Percentiles rank a stretch among this genome's conserved stretches.
These are phyloP conservation scores for Menura novaehollandiae DNA, from an alignment of 2,113 vertebrate species.

Conservation along the genomic window DNA sequence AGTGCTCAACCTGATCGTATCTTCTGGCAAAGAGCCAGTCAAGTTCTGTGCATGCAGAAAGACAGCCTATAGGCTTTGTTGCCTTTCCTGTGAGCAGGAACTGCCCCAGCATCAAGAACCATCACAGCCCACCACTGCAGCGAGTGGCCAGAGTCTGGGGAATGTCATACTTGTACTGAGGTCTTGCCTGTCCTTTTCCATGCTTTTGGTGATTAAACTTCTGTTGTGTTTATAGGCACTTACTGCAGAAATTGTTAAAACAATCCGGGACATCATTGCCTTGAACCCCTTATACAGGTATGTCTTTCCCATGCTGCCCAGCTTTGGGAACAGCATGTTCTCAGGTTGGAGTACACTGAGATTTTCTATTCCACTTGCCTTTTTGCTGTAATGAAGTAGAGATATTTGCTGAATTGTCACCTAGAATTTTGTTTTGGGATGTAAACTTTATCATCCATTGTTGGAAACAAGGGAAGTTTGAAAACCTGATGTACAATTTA, in stretches of 20 bases:
- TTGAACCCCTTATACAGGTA: constrained; percentile 96
- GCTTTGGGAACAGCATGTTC: neutral
- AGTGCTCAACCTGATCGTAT: accelerated
- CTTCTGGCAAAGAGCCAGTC: neutral
- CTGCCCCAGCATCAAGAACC: neutral
- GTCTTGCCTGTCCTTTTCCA: neutral
- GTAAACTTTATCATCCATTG: neutral
- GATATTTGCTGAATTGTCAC: neutral
- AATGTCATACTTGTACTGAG: neutral
- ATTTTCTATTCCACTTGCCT: neutral
- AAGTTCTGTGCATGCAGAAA: neutral
- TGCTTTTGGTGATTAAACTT: neutral
- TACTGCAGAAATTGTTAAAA: constrained; percentile 98
- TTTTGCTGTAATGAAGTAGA: neutral
- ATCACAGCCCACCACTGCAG: too few species aligned
- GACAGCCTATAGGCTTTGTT: neutral
- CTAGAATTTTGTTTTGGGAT: neutral
- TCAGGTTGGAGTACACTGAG: neutral
- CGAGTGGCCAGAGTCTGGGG: neutral
- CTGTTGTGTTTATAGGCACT: constrained; percentile 77
- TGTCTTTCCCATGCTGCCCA: neutral
- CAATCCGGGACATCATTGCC: constrained; percentile 97
- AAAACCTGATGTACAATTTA: neutral
- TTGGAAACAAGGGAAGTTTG: neutral
- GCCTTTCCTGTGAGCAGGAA: neutral